Conservation (phyloP, 2,113 vertebrate species). For the Anoura caudifer region DNA sequence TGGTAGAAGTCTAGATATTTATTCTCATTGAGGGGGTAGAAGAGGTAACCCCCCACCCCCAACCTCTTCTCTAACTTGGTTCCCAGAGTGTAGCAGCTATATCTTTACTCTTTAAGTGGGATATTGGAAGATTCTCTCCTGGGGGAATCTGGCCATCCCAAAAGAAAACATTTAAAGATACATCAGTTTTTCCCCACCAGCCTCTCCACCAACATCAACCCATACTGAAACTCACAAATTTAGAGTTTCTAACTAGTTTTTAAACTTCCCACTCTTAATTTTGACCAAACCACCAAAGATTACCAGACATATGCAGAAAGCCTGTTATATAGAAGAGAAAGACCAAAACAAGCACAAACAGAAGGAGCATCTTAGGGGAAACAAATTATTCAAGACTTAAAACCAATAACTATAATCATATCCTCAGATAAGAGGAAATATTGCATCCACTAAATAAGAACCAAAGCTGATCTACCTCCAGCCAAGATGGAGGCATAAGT, state of each 20-base stretch:
- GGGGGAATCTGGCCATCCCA: neutral
- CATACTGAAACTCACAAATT: neutral
- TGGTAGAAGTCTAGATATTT: neutral
- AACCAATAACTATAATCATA: neutral
- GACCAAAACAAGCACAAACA: neutral
- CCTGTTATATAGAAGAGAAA: neutral
- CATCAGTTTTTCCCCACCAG: neutral
- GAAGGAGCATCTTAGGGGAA: neutral
- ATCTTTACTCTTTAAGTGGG: neutral
- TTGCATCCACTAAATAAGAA: neutral
- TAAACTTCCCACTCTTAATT: neutral
- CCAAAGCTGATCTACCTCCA: neutral
- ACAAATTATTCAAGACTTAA: neutral
- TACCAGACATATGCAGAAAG: neutral
- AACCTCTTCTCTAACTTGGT: neutral
- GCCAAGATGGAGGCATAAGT: too few species aligned
- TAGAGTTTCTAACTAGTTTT: neutral
- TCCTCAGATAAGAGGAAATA: neutral
- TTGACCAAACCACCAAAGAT: neutral
- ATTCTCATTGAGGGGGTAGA: neutral
- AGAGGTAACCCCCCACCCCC: neutral
- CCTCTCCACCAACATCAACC: neutral
- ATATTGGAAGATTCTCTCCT: neutral
- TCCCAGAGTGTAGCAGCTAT: neutral
- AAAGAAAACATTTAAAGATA: neutral